Evolutionary conservation across 2,113 vertebrate species (phyloP), one percentile per base, ranked within the genome.

Genomic region (Dipodomys merriami): DNA sequence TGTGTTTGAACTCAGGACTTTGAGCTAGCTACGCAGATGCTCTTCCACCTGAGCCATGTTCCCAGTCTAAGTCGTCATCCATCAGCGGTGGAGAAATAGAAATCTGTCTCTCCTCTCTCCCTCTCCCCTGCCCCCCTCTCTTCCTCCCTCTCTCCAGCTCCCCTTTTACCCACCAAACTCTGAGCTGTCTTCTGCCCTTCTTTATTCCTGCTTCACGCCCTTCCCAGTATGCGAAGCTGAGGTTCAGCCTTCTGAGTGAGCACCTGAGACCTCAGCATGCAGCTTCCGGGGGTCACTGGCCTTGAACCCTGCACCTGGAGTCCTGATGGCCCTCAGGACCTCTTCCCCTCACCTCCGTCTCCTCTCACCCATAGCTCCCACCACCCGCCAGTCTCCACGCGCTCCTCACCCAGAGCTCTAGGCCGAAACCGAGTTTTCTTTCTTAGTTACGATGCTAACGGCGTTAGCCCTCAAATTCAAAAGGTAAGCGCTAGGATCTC

Each of bases 391-490:
- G 1, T 6, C 60, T 4, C 39, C 22, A 39, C 39, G 65, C 22
- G 22, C 16, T 22, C 10, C 20, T 4, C 22, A 67, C 35, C 27
- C 7, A 81, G 77, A 77, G 20, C 18, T 25, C 13, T 81, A 87
- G 6, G 3, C 44, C 33, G 67, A 84, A 93, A 80, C 0, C 2
- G 67, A 19, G 23, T 5, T 30, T 15, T 7, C 29, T 72, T 39
- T 80, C 69, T 46, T 19, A 68, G 16, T 35, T 73, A 80, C 39
- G 71, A n/a, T 71, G 90, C 81, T 84, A 93, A 85, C 53, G 84
- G 5, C n/a, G 15, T 72, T 68, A n/a, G 30, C 79, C 81, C 71
- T 62, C 92, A 83, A 65, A 64, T 19, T 64, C 62, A 85, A 53
- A 93, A 74, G 13, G n/a, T 65, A 94, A 77, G 62, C 7, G 69